These are phyloP conservation scores for Eremobia ochroleuca DNA, from an alignment of 2,888 invertebrate genomes.

Conservation along the genomic window DNA sequence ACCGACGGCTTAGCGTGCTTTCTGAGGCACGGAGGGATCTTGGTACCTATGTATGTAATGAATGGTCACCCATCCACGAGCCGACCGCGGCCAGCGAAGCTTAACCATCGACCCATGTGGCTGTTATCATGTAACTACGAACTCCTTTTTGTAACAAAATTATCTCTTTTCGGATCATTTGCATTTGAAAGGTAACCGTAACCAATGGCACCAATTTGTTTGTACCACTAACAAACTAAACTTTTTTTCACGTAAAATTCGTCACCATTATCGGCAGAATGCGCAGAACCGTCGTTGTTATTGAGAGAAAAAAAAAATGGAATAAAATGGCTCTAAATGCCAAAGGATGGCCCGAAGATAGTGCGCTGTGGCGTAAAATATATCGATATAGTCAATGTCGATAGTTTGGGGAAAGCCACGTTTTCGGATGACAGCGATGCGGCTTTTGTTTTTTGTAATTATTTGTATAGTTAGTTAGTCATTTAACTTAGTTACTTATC, in stretches of 20 bases:
- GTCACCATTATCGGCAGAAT: constrained; percentile 53
- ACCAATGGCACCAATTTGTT: constrained; percentile 14
- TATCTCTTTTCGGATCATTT: not conserved
- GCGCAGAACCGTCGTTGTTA: constrained; percentile 26
- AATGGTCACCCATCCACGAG: not conserved
- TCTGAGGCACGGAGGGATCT: not conserved
- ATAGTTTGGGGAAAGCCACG: constrained; percentile 26
- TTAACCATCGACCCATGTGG: not conserved
- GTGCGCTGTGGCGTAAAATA: constrained; percentile 22
- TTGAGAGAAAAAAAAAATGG: constrained; percentile 40
- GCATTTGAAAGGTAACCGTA: constrained; percentile 4
- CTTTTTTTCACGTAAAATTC: constrained; percentile 31
- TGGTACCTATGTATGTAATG: not conserved
- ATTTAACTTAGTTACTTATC: not conserved
- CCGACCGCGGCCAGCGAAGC: not conserved
- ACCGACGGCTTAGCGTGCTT: not conserved
- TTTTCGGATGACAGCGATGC: not conserved
- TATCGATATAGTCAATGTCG: constrained; percentile 54
- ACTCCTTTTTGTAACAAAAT: not conserved
- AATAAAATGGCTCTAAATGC: constrained; percentile 63
- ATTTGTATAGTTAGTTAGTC: not conserved
- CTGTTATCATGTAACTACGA: not conserved
- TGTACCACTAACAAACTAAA: constrained; percentile 17
- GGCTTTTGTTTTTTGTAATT: not conserved
- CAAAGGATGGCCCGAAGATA: constrained; percentile 56